Percentiles rank a stretch among this genome's conserved stretches.
Conservation (phyloP, 2,797 vertebrate species). For the Chaetodon trifasciatus region DNA sequence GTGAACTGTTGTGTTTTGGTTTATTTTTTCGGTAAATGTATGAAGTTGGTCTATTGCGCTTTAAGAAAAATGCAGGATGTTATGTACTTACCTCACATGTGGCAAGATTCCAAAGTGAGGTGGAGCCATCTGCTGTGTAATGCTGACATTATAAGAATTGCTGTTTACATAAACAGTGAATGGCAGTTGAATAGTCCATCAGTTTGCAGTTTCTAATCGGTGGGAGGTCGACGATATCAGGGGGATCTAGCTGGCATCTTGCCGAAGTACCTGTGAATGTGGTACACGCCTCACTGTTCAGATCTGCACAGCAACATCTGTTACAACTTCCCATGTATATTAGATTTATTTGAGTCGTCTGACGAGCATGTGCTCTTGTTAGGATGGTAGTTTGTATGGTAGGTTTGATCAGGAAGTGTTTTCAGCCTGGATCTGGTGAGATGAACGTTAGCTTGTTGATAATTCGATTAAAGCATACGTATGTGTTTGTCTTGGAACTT, state of each 20-base stretch:
- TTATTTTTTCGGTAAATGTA: not conserved
- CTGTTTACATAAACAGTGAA: constrained; percentile 60
- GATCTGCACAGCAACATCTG: constrained; percentile 35
- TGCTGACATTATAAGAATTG: constrained; percentile 55
- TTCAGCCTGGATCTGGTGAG: not conserved
- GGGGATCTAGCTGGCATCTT: constrained; percentile 65
- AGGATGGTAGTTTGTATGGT: not conserved
- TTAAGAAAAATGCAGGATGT: constrained; percentile 44
- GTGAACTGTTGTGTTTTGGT: constrained; percentile 1
- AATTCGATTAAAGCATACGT: not conserved
- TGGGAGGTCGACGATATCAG: constrained; percentile 57
- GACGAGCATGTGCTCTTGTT: constrained; percentile 22
- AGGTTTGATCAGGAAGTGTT: constrained; percentile 7
- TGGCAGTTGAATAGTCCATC: constrained; percentile 48
- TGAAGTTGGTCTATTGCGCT: constrained; percentile 46
- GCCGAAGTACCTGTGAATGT: constrained; percentile 60
- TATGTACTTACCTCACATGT: constrained; percentile 33
- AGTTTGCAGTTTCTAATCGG: constrained; percentile 51
- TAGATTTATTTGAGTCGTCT: constrained; percentile 22
- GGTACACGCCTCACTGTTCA: constrained; percentile 35
- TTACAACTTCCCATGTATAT: constrained; percentile 24
- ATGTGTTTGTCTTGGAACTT: constrained; percentile 9
- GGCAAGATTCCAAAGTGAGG: constrained; percentile 34
- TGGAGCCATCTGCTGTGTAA: constrained; percentile 6
- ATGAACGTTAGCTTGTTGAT: not conserved